Evolutionary conservation across 92 coral and sea anemone species (phyloP).

Genomic region (Epizoanthus ramosus): DNA sequence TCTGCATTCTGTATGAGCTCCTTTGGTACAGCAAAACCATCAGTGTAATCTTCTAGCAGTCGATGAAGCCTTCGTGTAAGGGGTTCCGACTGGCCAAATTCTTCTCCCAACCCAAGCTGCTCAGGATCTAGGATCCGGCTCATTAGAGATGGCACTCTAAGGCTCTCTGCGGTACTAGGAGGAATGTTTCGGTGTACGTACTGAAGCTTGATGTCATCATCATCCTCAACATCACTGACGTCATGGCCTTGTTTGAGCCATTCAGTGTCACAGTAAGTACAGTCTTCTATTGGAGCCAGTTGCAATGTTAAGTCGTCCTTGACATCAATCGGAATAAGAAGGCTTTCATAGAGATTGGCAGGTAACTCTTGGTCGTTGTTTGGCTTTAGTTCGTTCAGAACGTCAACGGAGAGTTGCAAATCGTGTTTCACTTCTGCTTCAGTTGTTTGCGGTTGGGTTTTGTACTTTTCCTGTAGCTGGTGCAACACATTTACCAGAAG

Average conservation of each 20-base stretch:
- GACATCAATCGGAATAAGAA: conserved; percentile 65
- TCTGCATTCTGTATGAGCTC: conserved; percentile 95
- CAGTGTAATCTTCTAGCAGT: conserved; percentile 88
- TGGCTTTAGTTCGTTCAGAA: conserved; percentile 45
- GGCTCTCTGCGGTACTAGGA: conserved; percentile 56
- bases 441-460: not conserved
- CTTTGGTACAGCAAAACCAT: conserved; percentile 87
- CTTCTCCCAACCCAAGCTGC: conserved; percentile 75
- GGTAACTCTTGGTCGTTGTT: not conserved
- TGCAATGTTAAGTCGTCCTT: conserved; percentile 41
- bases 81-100: conserved; percentile 80
- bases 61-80: conserved; percentile 73
- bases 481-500: conserved; percentile 46
- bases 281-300: conserved; percentile 53
- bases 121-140: conserved; percentile 76
- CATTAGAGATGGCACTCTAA: conserved; percentile 69
- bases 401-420: conserved; percentile 46
- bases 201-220: conserved; percentile 48
- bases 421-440: conserved; percentile 51
- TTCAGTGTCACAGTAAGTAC: conserved; percentile 74
- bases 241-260: conserved; percentile 69
- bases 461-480: conserved; percentile 28
- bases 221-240: conserved; percentile 63
- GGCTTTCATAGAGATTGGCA: not conserved
- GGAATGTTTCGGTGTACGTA: conserved; percentile 74